Base-by-base conservation (phyloP, 2,113 vertebrate species). In the Halcyon senegalensis region DNA sequence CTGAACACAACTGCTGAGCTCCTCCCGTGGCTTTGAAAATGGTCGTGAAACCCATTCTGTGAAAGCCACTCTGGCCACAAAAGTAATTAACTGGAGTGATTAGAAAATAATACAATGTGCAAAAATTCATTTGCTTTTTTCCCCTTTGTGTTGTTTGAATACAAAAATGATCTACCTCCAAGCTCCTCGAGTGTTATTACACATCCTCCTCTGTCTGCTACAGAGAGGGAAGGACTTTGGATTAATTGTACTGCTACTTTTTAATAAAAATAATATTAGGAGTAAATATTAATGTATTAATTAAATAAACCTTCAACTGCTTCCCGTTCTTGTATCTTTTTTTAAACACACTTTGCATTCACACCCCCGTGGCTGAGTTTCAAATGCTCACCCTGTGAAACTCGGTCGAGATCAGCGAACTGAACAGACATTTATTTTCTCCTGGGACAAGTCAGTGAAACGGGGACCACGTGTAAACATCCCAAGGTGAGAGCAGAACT, bases 1-100 rank as follows among this genome's bases (percentile, higher is more conserved):
- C 50, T 51, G 44, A 48, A 62, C 41, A 30, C 39, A 30, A 31
- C 31, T 43, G 59, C 75, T 63, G 80, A 77, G 50, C 62, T 51
- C 35, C 55, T 90, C 70, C 75, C 67, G 62, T 43, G 83, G 80
- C 59, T 82, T 76, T 84, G 70, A 50, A 81, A 78, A 68, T 17
- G n/a, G 24, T 5, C 33, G 63, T 37, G 66, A 94, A 79, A 68
- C 18, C 67, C 37, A n/a, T n/a, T 66, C 70, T 27, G 33, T 20
- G 51, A 72, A 80, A 91, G 80, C 72, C 60, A 51, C 69, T 67
- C 70, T 74, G 78, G 66, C 64, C 76, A 51, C 77, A 69, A 33
- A 69, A 87, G 50, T 82, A 72, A 94, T 97, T 94, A 94, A 93
- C 60, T 55, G 68, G 46, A 84, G 72, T 35, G n/a, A 48, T 82